phyloP scores from a whole-genome alignment of 1,140 invertebrate genomes.

The Thaumatotibia leucotreta region DNA sequence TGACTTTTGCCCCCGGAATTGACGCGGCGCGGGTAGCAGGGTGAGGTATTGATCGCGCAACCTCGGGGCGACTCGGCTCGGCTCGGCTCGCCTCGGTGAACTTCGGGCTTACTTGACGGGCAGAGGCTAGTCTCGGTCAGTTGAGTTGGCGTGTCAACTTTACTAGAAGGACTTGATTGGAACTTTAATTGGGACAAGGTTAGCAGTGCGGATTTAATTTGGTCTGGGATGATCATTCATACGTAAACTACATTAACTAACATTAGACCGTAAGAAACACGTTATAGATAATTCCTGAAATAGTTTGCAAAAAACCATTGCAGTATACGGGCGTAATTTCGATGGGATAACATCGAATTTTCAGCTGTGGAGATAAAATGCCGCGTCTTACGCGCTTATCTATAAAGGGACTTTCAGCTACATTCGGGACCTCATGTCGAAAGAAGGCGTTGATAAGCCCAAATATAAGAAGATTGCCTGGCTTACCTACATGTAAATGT shows the following conservation, averaged over 20 bases:
- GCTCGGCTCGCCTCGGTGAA: constrained; percentile 30
- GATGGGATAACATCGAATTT: background rate
- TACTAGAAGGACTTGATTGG: constrained; percentile 43
- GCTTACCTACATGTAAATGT: constrained; percentile 36
- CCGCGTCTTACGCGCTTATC: constrained; percentile 10
- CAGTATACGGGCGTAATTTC: constrained; percentile 9
- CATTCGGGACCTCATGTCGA: constrained; percentile 37
- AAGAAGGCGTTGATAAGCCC: constrained; percentile 44
- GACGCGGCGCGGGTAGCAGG: constrained; percentile 48
- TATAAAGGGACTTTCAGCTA: constrained; percentile 18
- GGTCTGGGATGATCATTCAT: background rate
- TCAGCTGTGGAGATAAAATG: background rate
- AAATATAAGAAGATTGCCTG: constrained; percentile 36
- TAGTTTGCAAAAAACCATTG: background rate
- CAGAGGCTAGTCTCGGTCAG: constrained; percentile 46
- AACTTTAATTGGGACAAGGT: constrained; percentile 70
- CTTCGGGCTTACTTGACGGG: constrained; percentile 53
- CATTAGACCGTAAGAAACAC: too few relatives aligned
- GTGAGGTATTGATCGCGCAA: constrained; percentile 62
- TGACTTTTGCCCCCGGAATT: constrained; percentile 69
- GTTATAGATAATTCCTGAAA: background rate
- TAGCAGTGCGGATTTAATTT: constrained; percentile 27
- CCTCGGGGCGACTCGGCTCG: constrained; percentile 35
- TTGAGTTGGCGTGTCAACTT: constrained; percentile 60
- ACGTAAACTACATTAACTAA: background rate